These are phyloP conservation scores for Drosophila nr. medialis DNA, from an alignment of 2,888 invertebrate species.

Conservation along the genomic window DNA sequence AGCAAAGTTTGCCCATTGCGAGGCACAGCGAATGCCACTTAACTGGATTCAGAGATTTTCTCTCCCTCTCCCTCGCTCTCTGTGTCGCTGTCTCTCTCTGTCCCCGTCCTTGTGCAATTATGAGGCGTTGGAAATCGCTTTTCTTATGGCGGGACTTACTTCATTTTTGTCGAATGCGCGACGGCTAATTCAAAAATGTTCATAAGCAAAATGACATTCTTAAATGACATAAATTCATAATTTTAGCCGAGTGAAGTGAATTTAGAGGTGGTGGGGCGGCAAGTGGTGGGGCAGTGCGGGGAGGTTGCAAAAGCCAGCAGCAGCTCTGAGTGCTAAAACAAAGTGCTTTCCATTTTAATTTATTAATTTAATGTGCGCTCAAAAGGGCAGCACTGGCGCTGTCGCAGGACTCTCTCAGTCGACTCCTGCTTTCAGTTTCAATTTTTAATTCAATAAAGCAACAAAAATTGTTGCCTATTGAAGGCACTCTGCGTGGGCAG, in stretches of 20 bases:
- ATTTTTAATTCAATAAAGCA: constrained; percentile 80
- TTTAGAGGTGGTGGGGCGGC: not conserved
- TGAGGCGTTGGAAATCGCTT: constrained; percentile 49
- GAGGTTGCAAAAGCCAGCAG: not conserved
- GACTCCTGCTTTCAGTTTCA: constrained; percentile 51
- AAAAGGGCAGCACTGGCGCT: constrained; percentile 30
- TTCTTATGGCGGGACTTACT: constrained; percentile 35
- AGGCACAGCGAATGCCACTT: constrained; percentile 38
- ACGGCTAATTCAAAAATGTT: constrained; percentile 72
- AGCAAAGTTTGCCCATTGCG: constrained; percentile 49
- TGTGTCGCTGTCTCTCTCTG: not conserved
- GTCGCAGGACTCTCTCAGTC: constrained; percentile 2
- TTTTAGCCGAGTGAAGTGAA: constrained; percentile 37
- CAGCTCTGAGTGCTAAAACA: constrained; percentile 65
- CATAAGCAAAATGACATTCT: constrained; percentile 60
- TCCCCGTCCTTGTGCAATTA: constrained; percentile 30
- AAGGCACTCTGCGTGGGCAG: constrained; percentile 35
- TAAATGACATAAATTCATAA: constrained; percentile 78
- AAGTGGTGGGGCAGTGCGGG: not conserved
- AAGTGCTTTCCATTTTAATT: constrained; percentile 80
- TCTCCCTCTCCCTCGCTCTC: not conserved
- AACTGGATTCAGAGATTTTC: constrained; percentile 41
- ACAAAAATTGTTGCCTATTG: constrained; percentile 65
- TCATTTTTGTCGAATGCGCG: constrained; percentile 35
- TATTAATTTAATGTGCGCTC: constrained; percentile 76